phyloP scores from a whole-genome alignment of 1,140 invertebrate genomes.

The Lucilia cuprina region DNA sequence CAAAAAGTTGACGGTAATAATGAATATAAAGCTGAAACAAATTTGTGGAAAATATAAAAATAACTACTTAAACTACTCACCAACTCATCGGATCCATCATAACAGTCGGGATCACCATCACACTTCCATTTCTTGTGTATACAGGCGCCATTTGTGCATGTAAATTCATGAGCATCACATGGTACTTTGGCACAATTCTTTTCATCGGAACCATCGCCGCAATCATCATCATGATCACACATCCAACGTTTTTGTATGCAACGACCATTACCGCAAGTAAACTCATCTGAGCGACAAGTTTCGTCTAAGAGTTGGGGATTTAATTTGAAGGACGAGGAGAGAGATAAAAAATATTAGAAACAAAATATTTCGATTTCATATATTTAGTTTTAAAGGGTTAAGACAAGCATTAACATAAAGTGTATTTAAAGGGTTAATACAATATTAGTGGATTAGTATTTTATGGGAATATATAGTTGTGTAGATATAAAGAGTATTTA shows the following conservation, averaged over 20 bases:
- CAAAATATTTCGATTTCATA: slow-evolving; percentile 20
- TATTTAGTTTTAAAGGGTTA: no score
- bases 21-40: no score
- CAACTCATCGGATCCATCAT: slow-evolving; percentile 80
- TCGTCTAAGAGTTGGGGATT: slow-evolving; percentile 69
- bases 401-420: no score
- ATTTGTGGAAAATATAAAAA: neutral
- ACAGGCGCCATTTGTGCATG: slow-evolving; percentile 74
- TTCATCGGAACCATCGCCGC: slow-evolving; percentile 83
- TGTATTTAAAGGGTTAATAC: no score
- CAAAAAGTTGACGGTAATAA: no score
- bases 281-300: slow-evolving; percentile 86
- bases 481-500: no score
- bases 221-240: slow-evolving; percentile 89
- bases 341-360: neutral
- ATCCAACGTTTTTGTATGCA: slow-evolving; percentile 88
- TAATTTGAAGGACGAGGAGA: neutral
- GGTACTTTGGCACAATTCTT: slow-evolving; percentile 74
- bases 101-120: slow-evolving; percentile 86
- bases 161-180: slow-evolving; percentile 76
- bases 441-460: no score
- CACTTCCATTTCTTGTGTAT: slow-evolving; percentile 80
- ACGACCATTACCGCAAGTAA: slow-evolving; percentile 86
- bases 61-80: slow-evolving; percentile 62
- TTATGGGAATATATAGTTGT: no score